Base-by-base conservation (phyloP, 2,113 vertebrate genomes). In the Sorex araneus region DNA sequence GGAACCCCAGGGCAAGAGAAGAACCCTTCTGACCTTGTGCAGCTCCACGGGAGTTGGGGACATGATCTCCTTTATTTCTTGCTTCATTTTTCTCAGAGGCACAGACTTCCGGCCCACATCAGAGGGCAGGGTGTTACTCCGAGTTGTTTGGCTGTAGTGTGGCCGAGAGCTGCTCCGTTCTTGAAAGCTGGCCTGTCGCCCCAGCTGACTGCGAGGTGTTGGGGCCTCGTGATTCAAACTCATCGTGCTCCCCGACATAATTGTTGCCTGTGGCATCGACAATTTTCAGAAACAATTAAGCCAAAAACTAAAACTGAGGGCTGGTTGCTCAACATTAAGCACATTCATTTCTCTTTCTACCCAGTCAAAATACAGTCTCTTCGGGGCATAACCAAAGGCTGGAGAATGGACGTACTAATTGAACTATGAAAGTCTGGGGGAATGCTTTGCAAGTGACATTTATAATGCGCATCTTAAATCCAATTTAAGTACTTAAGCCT, bases 1-100 rank as follows among this genome's bases (percentile, higher is more conserved):
- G 57, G 19, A 23, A 60, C 54, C 57, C 54, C 57, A 21, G 57
- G 18, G 21, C 57, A 60, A 19, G 21, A 21, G 57, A 60, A 60
- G 6, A 87, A 84, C 89, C 54, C 63, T 92, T 94, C 96, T 97
- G 91, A 99, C 99, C 99, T 99, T 99, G 97, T 99, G 99, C 96
- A 99, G 99, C 96, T 99, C 99, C 97, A 99, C 99, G n/a, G 99
- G 99, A 94, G 98, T 99, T 87, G 99, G 99, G 92, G 99, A 99
- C 97, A 99, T 98, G 93, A 99, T 99, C 97, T 99, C 99, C 94
- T 99, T 99, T 76, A 99, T 99, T 96, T 99, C 99, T 97, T 99
- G 99, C 91, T 99, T 99, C 98, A 99, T 99, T 97, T 99, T 99
- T 96, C 98, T 98, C 98, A 99, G 98, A 88, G 99, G 98, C 43